phyloP scores from a whole-genome alignment of 2,888 invertebrate species.

The Drosophila maculinotata region DNA sequence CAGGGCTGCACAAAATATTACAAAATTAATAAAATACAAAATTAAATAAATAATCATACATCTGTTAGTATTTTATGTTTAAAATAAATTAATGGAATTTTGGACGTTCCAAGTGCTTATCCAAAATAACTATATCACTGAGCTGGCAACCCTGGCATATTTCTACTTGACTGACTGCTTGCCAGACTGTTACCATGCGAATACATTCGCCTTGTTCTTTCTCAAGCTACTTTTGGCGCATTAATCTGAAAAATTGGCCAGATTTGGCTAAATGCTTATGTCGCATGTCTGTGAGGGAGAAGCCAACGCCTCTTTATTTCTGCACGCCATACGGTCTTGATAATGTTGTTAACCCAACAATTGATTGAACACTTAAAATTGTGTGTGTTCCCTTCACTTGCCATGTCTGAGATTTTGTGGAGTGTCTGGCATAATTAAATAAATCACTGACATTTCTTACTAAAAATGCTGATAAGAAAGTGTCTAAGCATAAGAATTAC shows the following conservation, averaged over 20 bases:
- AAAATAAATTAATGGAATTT: no score
- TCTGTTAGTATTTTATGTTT: no score
- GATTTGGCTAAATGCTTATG: constrained; percentile 47
- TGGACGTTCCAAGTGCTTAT: no score
- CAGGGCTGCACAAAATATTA: constrained; percentile 25
- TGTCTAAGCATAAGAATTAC: no score
- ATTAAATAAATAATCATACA: no score
- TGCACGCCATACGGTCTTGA: constrained; percentile 9
- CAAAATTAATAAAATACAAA: no score
- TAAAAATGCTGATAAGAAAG: neutral
- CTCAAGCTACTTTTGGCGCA: constrained; percentile 33
- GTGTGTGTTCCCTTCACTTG: constrained; percentile 1
- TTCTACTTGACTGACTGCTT: constrained; percentile 46
- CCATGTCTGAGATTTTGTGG: constrained; percentile 9
- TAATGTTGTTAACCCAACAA: constrained; percentile 47
- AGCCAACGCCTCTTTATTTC: constrained; percentile 22
- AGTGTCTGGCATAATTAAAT: constrained; percentile 35
- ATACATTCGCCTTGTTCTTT: neutral
- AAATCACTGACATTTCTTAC: constrained; percentile 20
- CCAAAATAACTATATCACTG: neutral
- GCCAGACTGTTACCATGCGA: constrained; percentile 34
- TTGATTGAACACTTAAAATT: constrained; percentile 40
- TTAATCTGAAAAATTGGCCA: constrained; percentile 52
- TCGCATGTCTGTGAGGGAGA: constrained; percentile 8
- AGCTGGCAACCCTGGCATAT: constrained; percentile 39